Evolutionary conservation across 2,888 invertebrate species (phyloP).

Genomic region (Microplitis manilae): DNA sequence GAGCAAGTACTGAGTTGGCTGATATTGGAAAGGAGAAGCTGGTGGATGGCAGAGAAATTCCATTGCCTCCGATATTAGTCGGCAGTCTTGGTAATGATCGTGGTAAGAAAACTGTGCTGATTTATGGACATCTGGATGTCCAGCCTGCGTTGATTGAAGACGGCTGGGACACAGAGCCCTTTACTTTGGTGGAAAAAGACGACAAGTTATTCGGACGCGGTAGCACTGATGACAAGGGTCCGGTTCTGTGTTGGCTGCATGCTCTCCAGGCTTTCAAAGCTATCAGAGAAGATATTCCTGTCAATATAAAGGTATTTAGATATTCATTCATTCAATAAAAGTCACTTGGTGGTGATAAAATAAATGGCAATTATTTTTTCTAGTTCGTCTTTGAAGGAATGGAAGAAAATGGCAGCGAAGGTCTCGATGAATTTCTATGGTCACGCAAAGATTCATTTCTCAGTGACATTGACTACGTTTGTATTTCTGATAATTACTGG

Average conservation of each 20-base stretch:
- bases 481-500: conserved; percentile 99
- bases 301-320: conserved; percentile 77
- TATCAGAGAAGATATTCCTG: conserved; percentile 79
- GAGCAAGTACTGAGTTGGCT: conserved; percentile 80
- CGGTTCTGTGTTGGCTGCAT: conserved; percentile 96
- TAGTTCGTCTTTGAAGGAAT: conserved; percentile 97
- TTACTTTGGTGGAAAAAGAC: conserved; percentile 88
- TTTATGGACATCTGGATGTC: conserved; percentile 99
- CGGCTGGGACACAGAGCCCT: conserved; percentile 97
- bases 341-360: too few species aligned
- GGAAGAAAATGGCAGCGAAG: conserved; percentile 98
- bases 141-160: conserved; percentile 94
- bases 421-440: conserved; percentile 89
- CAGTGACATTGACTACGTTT: conserved; percentile 90
- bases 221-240: conserved; percentile 94
- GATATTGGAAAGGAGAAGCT: conserved; percentile 85
- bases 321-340: background rate
- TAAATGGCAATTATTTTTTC: conserved; percentile 40
- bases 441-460: conserved; percentile 83
- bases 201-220: conserved; percentile 94
- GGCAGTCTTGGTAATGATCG: conserved; percentile 84
- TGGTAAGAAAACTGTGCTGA: conserved; percentile 91
- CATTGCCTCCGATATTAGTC: conserved; percentile 89
- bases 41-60: conserved; percentile 80
- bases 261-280: conserved; percentile 91